Evolutionary conservation across 64 coral and sea anemone species (phyloP), one percentile per base, ranked within the genome.

Genomic region (Catalaphyllia jardinei): DNA sequence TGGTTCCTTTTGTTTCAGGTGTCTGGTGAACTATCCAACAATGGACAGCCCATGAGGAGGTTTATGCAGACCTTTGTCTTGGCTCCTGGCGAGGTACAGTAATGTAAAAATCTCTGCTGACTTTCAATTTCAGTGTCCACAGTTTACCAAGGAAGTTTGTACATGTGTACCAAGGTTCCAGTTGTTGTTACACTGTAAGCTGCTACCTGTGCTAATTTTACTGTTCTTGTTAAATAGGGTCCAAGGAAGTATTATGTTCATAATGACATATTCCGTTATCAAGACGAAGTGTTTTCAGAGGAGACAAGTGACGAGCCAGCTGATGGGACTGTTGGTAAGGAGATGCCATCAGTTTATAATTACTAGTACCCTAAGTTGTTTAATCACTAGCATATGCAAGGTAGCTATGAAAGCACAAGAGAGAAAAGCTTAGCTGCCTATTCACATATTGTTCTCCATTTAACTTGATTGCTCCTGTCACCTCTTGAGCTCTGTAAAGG

Each of bases 11-110:
- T 18, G 54, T 54, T 33, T 8, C 46, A 96, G 94, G 97, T 99
- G 49, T 99, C 93, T 76, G 97, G 97, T 54, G 97, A 99, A 77
- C 85, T 99, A 20, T 99, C 97, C 33, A 99, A 99, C 82, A 87
- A 99, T 99, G 97, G 93, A 1, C 91, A 95, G 86, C 91, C 93
- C 27, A 99, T 95, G 88, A 79, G 94, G 31, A 95, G 91, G 59
- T 99, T 99, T 75, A 95, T 93, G 87, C 97, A 99, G 76, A 99
- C 97, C 22, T 99, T 99, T 95, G 97, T 99, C 19, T 82, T 99
- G 54, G 97, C 93, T 57, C 93, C 96, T 75, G 96, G 94, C 38
- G 95, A 96, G 88, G 95, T 96, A 77, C 79, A n/a, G n/a, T n/a
- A n/a, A n/a, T n/a, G 80, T 77, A 31, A 18, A 29, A 55, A 67